phyloP scores from a whole-genome alignment of 1,140 invertebrate genomes.

The Euschistus heros region DNA sequence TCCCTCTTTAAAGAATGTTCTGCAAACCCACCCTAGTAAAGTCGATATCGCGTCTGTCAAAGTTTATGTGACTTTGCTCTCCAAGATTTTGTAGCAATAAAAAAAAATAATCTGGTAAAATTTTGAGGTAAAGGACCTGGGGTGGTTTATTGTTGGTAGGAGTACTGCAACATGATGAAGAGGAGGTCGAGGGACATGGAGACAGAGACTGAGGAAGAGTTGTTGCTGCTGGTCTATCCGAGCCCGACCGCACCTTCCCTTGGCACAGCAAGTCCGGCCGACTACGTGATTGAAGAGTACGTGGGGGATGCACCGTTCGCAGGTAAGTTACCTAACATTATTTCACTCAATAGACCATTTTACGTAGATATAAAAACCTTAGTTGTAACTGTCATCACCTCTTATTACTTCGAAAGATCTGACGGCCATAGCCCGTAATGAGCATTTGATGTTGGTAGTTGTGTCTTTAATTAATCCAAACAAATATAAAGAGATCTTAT shows the following conservation, averaged over 20 bases:
- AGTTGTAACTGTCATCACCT: no score
- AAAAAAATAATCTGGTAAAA: not conserved
- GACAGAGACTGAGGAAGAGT: conserved; percentile 55
- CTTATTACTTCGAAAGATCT: no score
- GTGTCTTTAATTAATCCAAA: no score
- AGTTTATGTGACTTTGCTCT: not conserved
- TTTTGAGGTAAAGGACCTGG: not conserved
- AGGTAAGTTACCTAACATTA: conserved; percentile 45
- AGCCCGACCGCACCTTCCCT: conserved; percentile 49
- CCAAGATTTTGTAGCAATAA: not conserved
- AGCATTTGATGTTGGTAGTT: no score
- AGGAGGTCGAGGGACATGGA: conserved; percentile 67
- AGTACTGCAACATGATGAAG: conserved; percentile 47
- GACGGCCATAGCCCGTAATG: no score
- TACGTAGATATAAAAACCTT: no score
- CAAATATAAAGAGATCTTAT: no score
- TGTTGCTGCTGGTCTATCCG: conserved; percentile 46
- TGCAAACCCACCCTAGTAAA: no score
- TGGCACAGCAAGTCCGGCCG: conserved; percentile 49
- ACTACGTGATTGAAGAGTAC: conserved; percentile 75
- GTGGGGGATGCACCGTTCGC: conserved; percentile 76
- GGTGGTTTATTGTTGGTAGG: conserved; percentile 40
- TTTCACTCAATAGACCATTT: no score
- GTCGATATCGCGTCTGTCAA: not conserved
- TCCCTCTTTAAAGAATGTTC: no score